Evolutionary conservation across 2,113 vertebrate species (phyloP), one percentile per base, ranked within the genome.

Genomic region (Rhinopomastus cyanomelas): DNA sequence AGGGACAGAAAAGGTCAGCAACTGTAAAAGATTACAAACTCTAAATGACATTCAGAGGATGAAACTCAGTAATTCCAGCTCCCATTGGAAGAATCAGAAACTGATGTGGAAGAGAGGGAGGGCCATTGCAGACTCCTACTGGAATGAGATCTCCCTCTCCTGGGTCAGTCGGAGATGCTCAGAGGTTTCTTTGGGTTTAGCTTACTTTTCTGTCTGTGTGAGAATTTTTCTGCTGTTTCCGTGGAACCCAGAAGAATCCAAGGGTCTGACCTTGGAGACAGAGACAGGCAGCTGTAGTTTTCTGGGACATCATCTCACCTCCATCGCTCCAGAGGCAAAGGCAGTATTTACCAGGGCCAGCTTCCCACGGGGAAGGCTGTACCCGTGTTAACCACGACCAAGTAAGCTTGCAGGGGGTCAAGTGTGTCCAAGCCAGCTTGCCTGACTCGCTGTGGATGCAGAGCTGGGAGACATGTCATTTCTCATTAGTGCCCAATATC

Each of bases 171-270:
- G 30, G 83, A 20, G 67, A 44, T 34, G 39, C 76, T 39, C 67
- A 89, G 67, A 76, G 93, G 76, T 93, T 87, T 93, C 55, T 76
- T 36, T 68, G 82, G n/a, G 26, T 53, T 82, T 53, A 29, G 37
- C 13, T 89, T 62, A 79, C 85, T 79, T 85, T 76, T 53, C n/a
- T 60, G 77, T 84, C 69, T 92, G 39, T 64, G 51, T 86, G 71
- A 85, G 69, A 75, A 90, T 56, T 85, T 79, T 55, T 71, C 48
- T 65, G 2, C 1, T 6, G 22, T 51, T 81, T 88, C 57, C 62
- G 60, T 25, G 16, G 34, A 78, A 68, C 39, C 21, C 59, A 81
- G 81, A 60, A 26, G 9, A n/a, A 36, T 48, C 37, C 48, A 69
- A 81, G 23, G 34, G 26, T 20, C 34, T 74, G 69, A 36, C 8